Conservation (phyloP, 2,888 invertebrate genomes). For the Acleris emargana region DNA sequence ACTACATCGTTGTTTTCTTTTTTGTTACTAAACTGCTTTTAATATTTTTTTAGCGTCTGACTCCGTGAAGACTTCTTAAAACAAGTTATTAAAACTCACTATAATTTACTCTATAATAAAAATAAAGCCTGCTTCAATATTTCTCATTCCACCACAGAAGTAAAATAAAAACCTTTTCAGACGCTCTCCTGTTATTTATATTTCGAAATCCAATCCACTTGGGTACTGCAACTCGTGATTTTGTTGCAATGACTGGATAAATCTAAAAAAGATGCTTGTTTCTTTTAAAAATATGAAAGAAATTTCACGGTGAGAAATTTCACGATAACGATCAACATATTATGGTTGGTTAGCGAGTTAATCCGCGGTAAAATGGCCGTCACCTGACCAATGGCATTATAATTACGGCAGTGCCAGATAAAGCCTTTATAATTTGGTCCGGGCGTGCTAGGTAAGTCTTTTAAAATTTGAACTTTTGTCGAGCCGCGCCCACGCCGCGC, state of each 20-base stretch:
- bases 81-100: not conserved
- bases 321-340: constrained; percentile 37
- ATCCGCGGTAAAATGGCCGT: constrained; percentile 58
- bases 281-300: not conserved
- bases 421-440: constrained; percentile 57
- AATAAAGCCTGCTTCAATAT: constrained; percentile 4
- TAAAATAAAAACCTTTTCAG: constrained; percentile 17
- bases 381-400: constrained; percentile 69
- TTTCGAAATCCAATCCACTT: constrained; percentile 20
- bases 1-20: not conserved
- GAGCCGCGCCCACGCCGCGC: constrained; percentile 71
- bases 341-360: constrained; percentile 44
- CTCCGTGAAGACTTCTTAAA: too few species aligned
- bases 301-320: constrained; percentile 9
- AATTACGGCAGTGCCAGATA: constrained; percentile 70
- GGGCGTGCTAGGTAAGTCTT: constrained; percentile 45
- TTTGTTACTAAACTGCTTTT: not conserved
- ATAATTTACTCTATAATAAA: constrained; percentile 17
- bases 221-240: constrained; percentile 15
- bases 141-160: constrained; percentile 24
- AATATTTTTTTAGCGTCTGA: not conserved
- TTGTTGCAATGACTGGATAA: constrained; percentile 9
- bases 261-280: constrained; percentile 9
- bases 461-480: constrained; percentile 55
- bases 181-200: constrained; percentile 17